Evolutionary conservation across 2,113 vertebrate genomes (phyloP), one percentile per base, ranked within the genome.

Genomic region (Takifugu flavidus): DNA sequence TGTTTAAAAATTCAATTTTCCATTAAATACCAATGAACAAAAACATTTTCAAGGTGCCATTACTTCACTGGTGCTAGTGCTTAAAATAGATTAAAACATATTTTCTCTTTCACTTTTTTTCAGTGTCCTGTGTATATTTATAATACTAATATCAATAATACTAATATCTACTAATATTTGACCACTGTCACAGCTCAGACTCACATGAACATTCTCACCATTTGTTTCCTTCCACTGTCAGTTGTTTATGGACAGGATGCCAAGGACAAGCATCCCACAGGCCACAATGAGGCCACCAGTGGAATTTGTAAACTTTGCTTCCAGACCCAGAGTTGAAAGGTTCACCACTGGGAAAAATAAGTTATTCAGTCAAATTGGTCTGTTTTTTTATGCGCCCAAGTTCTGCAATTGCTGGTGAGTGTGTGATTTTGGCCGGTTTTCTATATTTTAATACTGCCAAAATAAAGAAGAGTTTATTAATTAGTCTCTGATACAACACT

Each of bases 221-320:
- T 59, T 13, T 13, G 44, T 34, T 50, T 72, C 47, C 13, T 51
- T 57, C 34, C 34, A 39, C 34, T 39, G 34, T 39, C 65, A 81
- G 27, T 62, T 49, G 13, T 31, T 28, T 52, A 25, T 66, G 11
- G 44, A 59, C 29, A 72, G 60, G 52, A 77, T 72, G 55, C 64
- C 58, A 42, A 77, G 54, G 20, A 74, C 47, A 4, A 79, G 20
- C 44, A 69, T 11, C 5, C 65, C 65, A 50, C 74, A 74, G 27
- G 50, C 62, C 47, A 67, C 26, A 2, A 43, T 52, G 28, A 60
- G 34, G 34, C 34, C 34, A 39, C 34, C 34, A 39, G 11, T 39
- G 34, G 34, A 39, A 39, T 79, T 72, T 10, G 44, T 59, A 31
- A 77, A 70, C 45, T 44, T 45, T 55, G 67, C 64, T 65, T 82